Conservation (phyloP, 2,113 vertebrate genomes). For the Glaucidium brasilianum region DNA sequence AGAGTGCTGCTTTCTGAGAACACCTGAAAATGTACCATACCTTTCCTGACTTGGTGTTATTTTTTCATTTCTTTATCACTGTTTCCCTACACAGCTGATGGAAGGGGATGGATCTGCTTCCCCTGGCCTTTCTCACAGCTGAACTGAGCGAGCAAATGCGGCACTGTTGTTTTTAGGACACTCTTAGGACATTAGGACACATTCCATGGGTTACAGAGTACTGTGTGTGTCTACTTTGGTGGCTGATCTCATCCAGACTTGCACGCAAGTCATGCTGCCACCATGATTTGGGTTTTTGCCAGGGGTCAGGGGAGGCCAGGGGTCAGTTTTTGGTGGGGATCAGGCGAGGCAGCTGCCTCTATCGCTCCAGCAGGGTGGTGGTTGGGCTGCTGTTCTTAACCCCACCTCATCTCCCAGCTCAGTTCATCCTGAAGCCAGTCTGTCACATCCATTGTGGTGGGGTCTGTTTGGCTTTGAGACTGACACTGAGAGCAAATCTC, state of each 20-base stretch:
- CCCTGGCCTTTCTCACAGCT: not conserved
- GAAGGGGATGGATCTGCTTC: not conserved
- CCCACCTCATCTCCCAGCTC: no score
- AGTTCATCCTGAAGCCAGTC: not conserved
- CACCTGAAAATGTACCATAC: not conserved
- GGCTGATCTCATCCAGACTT: not conserved
- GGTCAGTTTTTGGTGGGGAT: no score
- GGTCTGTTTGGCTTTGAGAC: not conserved
- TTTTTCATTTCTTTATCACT: not conserved
- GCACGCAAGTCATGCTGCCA: not conserved
- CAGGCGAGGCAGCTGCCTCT: not conserved
- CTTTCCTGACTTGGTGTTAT: not conserved
- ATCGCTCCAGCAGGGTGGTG: fast-evolving
- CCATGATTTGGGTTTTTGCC: no score
- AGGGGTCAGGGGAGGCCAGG: not conserved
- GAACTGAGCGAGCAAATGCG: not conserved
- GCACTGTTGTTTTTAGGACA: not conserved
- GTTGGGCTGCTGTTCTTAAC: not conserved
- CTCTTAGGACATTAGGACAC: not conserved
- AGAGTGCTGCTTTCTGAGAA: not conserved
- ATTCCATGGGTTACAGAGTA: not conserved
- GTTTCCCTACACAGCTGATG: fast-evolving
- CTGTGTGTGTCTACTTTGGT: not conserved
- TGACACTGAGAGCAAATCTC: not conserved
- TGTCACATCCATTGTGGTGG: fast-evolving